phyloP scores from a whole-genome alignment of 2,888 invertebrate genomes.

The Scelioninae gen. 1 region DNA sequence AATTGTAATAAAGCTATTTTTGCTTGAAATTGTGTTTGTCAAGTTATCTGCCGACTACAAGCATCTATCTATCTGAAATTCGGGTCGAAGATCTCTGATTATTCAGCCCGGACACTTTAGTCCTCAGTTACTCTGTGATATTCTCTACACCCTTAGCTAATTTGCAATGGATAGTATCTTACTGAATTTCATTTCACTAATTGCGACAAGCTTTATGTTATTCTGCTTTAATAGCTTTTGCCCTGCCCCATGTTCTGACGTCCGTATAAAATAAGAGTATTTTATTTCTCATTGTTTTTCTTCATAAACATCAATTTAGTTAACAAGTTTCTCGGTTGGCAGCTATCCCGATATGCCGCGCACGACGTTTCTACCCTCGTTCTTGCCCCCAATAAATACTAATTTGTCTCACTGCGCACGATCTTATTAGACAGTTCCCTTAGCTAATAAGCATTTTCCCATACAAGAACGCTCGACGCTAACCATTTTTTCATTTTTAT shows the following conservation, averaged over 20 bases:
- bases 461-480: background rate
- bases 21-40: constrained; percentile 1
- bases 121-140: constrained; percentile 23
- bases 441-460: constrained; percentile 20
- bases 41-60: background rate
- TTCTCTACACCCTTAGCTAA: constrained; percentile 46
- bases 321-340: constrained; percentile 59
- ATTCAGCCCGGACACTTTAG: constrained; percentile 37
- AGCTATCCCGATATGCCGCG: constrained; percentile 36
- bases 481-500: constrained; percentile 7
- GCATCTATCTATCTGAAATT: constrained; percentile 6
- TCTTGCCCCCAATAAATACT: constrained; percentile 53
- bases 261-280: constrained; percentile 27
- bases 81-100: constrained; percentile 37
- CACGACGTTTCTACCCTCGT: constrained; percentile 29
- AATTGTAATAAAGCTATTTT: constrained; percentile 31
- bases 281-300: constrained; percentile 66
- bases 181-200: constrained; percentile 67
- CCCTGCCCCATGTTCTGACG: background rate
- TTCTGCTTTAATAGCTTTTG: constrained; percentile 56
- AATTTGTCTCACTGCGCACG: constrained; percentile 47
- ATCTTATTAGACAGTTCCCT: constrained; percentile 41
- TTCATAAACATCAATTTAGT: constrained; percentile 65
- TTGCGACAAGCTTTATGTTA: constrained; percentile 66
- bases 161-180: constrained; percentile 65